Evolutionary conservation across 2,888 invertebrate species (phyloP).

Genomic region (Monoplex corrugatus): DNA sequence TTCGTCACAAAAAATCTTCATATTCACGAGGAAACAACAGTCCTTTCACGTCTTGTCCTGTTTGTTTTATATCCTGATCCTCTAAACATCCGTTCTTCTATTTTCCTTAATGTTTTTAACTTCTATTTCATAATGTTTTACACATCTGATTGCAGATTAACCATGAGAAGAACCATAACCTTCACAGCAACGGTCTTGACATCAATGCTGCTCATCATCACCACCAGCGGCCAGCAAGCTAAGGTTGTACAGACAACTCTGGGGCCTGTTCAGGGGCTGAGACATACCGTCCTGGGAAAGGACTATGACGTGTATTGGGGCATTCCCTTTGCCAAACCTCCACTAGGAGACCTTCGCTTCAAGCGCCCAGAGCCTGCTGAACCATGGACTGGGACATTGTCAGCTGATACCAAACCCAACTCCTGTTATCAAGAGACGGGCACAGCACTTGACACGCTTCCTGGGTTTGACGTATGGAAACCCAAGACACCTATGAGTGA

Average conservation of each 20-base stretch:
- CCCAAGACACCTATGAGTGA: slow-evolving; percentile 96
- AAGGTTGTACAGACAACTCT: slow-evolving; percentile 43
- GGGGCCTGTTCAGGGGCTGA: slow-evolving; percentile 56
- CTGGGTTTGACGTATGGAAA: slow-evolving; percentile 98
- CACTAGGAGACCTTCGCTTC: slow-evolving; percentile 90
- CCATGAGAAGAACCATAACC: no score
- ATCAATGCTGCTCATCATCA: not conserved
- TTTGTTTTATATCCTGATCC: no score
- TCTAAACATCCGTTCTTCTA: no score
- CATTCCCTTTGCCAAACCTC: slow-evolving; percentile 95
- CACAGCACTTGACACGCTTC: slow-evolving; percentile 93
- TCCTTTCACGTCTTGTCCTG: no score
- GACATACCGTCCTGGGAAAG: slow-evolving; percentile 29
- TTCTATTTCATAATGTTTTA: no score
- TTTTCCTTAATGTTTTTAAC: no score
- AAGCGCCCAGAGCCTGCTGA: slow-evolving; percentile 22
- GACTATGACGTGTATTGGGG: slow-evolving; percentile 92
- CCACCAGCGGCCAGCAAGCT: not conserved
- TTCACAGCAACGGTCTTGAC: no score
- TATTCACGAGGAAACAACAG: no score
- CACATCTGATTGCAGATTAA: no score
- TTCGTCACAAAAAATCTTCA: no score
- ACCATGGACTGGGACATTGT: slow-evolving; percentile 86
- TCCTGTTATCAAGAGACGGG: slow-evolving; percentile 93
- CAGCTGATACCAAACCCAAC: slow-evolving; percentile 90